Evolutionary conservation across 2,113 vertebrate species (phyloP).

Genomic region (Oreotrochilus melanogaster): DNA sequence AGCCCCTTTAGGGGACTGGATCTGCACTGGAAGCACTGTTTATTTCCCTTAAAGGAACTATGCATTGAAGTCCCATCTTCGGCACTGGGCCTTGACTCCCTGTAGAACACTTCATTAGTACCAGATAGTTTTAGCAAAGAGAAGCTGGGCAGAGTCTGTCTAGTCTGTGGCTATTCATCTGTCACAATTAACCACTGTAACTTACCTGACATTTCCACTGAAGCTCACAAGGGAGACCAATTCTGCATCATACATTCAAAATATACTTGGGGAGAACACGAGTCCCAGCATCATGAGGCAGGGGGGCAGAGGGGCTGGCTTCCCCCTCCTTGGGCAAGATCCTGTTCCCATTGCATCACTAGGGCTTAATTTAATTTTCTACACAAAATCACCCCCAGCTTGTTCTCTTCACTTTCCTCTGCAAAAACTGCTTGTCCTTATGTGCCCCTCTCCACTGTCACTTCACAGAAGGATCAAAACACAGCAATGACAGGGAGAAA

Average conservation of each 20-base stretch:
- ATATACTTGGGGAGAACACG: neutral
- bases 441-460: neutral
- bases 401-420: neutral
- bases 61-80: neutral
- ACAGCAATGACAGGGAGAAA: neutral
- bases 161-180: neutral
- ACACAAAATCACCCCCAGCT: neutral
- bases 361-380: conserved; percentile 56
- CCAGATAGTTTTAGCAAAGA: neutral
- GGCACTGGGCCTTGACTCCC: neutral
- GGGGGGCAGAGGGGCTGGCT: neutral
- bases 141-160: neutral
- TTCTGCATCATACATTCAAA: neutral
- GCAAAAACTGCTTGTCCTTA: neutral
- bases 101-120: neutral
- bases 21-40: neutral
- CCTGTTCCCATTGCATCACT: neutral
- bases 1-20: neutral
- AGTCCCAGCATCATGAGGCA: neutral
- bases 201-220: neutral
- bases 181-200: neutral
- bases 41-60: neutral
- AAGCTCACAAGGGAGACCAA: neutral
- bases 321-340: neutral
- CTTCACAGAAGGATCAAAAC: neutral